Conservation (phyloP, 2,113 vertebrate genomes). For the Phaethornis superciliosus region DNA sequence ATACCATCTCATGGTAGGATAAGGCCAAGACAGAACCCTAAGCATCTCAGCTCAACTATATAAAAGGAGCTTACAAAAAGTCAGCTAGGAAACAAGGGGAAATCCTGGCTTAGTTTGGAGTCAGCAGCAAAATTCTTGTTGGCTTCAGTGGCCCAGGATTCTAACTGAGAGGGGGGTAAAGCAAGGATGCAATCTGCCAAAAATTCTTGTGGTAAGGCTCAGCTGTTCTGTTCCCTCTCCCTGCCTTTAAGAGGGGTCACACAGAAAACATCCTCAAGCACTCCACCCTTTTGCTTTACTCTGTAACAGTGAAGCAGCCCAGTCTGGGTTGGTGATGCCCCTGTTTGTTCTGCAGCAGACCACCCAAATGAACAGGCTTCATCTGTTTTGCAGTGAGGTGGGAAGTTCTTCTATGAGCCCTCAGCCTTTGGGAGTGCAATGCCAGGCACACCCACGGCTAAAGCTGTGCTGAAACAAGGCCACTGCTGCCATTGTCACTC, state of each 20-base stretch:
- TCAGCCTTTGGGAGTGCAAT: background rate
- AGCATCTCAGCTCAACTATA: background rate
- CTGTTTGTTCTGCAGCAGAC: background rate
- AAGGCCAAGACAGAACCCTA: background rate
- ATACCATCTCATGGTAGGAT: background rate
- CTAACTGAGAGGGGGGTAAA: background rate
- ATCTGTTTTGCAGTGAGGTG: background rate
- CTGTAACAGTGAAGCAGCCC: background rate
- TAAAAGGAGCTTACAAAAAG: background rate
- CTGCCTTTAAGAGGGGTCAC: background rate
- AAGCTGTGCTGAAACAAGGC: background rate
- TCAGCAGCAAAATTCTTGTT: background rate
- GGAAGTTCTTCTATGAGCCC: background rate
- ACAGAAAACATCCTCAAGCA: background rate
- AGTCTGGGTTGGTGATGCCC: rapidly evolving
- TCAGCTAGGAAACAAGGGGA: background rate
- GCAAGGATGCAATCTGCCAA: background rate
- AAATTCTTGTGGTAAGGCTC: background rate
- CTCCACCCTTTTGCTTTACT: background rate
- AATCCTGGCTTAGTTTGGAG: conserved; percentile 8
- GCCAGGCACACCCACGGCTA: rapidly evolving
- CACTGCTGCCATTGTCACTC: background rate
- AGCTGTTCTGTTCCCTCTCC: background rate
- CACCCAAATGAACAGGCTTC: background rate
- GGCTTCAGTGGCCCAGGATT: background rate